Evolutionary conservation across 2,888 invertebrate genomes (phyloP).

Genomic region (Scrobipalpa costella): DNA sequence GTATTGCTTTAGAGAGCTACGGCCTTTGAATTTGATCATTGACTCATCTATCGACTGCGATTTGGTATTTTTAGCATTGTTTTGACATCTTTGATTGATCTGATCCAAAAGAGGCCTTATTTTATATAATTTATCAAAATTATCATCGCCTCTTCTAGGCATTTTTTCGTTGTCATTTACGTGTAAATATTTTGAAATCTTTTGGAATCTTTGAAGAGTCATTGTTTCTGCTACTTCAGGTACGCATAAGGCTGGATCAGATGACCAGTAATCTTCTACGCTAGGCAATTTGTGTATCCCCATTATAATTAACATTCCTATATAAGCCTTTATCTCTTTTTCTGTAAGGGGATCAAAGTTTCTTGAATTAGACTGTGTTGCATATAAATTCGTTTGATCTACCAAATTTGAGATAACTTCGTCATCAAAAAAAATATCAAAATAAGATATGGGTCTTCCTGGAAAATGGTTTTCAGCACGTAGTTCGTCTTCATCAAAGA

Average conservation of each 20-base stretch:
- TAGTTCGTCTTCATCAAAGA: not conserved
- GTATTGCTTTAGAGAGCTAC: constrained; percentile 38
- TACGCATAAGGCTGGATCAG: constrained; percentile 28
- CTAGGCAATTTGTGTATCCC: constrained; percentile 30
- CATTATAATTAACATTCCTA: constrained; percentile 34
- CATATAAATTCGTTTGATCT: not conserved
- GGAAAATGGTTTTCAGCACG: not conserved
- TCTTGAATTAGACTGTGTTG: not conserved
- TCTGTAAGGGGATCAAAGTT: not conserved
- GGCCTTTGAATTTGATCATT: constrained; percentile 40
- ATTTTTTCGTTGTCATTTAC: constrained; percentile 27
- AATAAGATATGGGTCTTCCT: not conserved
- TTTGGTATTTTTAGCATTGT: constrained; percentile 6
- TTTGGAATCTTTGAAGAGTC: constrained; percentile 29
- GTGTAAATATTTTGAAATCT: constrained; percentile 29
- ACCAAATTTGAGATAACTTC: not conserved
- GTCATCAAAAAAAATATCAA: not conserved
- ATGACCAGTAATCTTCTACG: constrained; percentile 33
- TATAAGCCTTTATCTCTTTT: constrained; percentile 31
- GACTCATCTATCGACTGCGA: constrained; percentile 32
- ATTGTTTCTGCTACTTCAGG: constrained; percentile 25
- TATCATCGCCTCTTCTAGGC: not conserved
- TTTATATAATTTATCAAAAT: constrained; percentile 10
- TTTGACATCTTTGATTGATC: not conserved
- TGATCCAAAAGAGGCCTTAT: not conserved